Evolutionary conservation across 2,113 vertebrate genomes (phyloP), one percentile per base, ranked within the genome.

Genomic region (Excalfactoria chinensis): DNA sequence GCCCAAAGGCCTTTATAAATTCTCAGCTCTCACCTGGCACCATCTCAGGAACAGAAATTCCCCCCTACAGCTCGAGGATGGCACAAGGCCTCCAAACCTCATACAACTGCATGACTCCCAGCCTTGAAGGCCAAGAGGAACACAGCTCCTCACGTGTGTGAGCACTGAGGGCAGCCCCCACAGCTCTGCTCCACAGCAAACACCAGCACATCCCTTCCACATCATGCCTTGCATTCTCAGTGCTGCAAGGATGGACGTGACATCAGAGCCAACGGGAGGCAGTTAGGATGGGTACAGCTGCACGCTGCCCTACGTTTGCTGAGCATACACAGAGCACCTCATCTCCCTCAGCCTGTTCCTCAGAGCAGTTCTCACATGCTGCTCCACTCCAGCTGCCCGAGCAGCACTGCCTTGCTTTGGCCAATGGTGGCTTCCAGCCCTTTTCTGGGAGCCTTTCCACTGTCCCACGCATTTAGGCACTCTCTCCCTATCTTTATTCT

Each of bases 401-500:
- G 53, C 0, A 0, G 17, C 68, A 13, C 41, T 63, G 60, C 44
- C 53, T 43, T 28, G 66, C 63, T 53, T 53, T 6, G 26, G 26
- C 51, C 28, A 26, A 28, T 32, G 74, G 69, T 40, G 51, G 37
- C 56, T 74, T 25, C 1, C 1, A 48, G 56, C 13, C 51, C 34
- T 67, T 25, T 76, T 30, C 66, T 68, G 86, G 49, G 55, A 62
- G 28, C 2, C 0, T 28, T 80, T 59, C 74, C 34, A 8, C 3
- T 44, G 58, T 78, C 88, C 90, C 66, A 78, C 32, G 58, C 17
- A n/a, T 53, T 37, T 19, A 44, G 63, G 79, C 51, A 60, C 8
- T 35, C 55, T 79, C 40, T 63, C 64, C 58, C 93, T 15, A 94
- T 90, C 86, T 86, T 88, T 81, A 88, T 97, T 95, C 90, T 95